These are phyloP conservation scores for Papilio demoleus DNA, from an alignment of 2,888 invertebrate species.

Conservation along the genomic window DNA sequence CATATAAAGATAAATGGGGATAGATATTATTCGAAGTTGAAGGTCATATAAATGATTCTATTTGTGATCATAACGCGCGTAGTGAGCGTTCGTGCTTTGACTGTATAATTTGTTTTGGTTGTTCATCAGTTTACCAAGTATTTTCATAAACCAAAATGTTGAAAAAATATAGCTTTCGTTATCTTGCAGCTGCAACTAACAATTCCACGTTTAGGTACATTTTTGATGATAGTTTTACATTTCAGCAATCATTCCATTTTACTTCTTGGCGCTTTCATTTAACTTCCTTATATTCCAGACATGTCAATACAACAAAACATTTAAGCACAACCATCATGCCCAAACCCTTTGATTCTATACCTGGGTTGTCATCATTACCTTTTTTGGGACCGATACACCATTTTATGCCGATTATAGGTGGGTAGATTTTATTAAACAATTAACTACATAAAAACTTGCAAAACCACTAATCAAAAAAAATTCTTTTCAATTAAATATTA, in stretches of 20 bases:
- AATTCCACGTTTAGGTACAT: background rate
- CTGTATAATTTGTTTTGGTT: background rate
- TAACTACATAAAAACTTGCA: background rate
- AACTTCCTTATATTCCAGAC: slow-evolving; percentile 22
- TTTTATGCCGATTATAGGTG: slow-evolving; percentile 68
- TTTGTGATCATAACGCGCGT: slow-evolving; percentile 15
- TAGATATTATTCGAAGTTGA: slow-evolving; percentile 14
- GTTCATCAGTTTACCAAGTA: background rate
- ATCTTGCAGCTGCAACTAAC: background rate
- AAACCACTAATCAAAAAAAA: background rate
- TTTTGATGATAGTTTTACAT: background rate
- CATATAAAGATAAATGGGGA: background rate
- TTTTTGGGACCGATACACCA: slow-evolving; percentile 67
- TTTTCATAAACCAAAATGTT: slow-evolving; percentile 21
- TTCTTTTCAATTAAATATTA: too few species aligned
- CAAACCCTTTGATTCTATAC: slow-evolving; percentile 65
- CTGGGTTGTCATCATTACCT: slow-evolving; percentile 67
- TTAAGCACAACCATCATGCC: slow-evolving; percentile 46
- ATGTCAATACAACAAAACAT: slow-evolving; percentile 37
- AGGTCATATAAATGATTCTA: slow-evolving; percentile 39
- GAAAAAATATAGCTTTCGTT: background rate
- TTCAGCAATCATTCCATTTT: background rate
- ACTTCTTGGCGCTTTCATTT: background rate
- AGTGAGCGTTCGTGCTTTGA: background rate
- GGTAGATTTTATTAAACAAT: slow-evolving; percentile 41